Conservation (phyloP, 2,888 invertebrate species). For the Ophion ventricosus region DNA sequence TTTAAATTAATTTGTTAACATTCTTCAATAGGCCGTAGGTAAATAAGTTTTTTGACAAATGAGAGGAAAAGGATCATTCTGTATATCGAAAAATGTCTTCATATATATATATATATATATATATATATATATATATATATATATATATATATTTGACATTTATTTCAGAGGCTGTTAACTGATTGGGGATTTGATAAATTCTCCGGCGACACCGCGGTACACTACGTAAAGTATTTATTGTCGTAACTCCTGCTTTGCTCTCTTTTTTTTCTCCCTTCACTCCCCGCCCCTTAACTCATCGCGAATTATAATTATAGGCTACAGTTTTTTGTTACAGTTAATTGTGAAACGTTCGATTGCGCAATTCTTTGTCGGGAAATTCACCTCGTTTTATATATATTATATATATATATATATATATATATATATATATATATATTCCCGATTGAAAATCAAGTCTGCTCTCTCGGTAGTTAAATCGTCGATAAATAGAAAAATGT, state of each 20-base stretch:
- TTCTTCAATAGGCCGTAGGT: conserved; percentile 20
- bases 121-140: conserved; percentile 1
- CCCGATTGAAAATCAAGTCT: conserved; percentile 24
- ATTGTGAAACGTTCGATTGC: conserved; percentile 48
- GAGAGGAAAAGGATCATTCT: not conserved
- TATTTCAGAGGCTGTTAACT: conserved; percentile 42
- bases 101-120: not conserved
- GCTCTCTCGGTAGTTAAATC: conserved; percentile 31
- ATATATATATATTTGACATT: conserved; percentile 45
- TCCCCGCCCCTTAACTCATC: conserved; percentile 19
- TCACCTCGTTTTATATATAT: conserved; percentile 30
- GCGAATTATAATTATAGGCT: conserved; percentile 64
- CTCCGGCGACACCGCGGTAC: conserved; percentile 55
- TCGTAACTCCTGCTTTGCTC: conserved; percentile 69
- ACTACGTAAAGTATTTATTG: conserved; percentile 74
- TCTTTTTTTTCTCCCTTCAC: not conserved
- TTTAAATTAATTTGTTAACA: conserved; percentile 1
- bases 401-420: conserved; percentile 3
- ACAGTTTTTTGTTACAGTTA: conserved; percentile 56
- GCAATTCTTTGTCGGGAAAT: conserved; percentile 43
- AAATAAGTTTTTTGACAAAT: conserved; percentile 14
- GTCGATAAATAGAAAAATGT: conserved; percentile 35
- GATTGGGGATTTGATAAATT: conserved; percentile 49
- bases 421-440: conserved; percentile 24
- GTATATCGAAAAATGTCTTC: not conserved